Conservation (phyloP, 2,888 invertebrate genomes). For the Keiferia lycopersicella region DNA sequence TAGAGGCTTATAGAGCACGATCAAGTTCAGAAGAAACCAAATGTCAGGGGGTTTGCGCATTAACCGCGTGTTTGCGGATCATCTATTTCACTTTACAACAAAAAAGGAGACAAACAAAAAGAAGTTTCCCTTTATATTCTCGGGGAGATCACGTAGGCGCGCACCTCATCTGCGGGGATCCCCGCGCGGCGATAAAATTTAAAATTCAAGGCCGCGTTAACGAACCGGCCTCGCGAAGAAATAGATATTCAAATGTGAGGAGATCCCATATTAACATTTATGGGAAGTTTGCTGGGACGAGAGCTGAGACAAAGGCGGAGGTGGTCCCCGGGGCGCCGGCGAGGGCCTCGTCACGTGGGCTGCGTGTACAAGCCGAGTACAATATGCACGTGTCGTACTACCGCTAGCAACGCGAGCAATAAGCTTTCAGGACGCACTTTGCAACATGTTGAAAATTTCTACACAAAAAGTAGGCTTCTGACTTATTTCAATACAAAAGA, state of each 20-base stretch:
- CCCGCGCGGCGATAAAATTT: conserved; percentile 78
- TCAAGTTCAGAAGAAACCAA: conserved; percentile 9
- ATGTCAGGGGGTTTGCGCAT: conserved; percentile 19
- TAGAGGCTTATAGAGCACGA: not conserved
- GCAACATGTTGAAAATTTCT: not conserved
- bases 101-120: conserved; percentile 66
- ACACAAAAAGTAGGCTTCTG: not conserved
- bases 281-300: conserved; percentile 80
- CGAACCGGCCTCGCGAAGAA: conserved; percentile 81
- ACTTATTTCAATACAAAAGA: not conserved
- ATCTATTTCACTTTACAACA: conserved; percentile 53
- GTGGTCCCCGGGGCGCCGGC: conserved; percentile 51
- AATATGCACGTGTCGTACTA: conserved; percentile 49
- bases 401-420: too few relatives aligned
- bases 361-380: conserved; percentile 39
- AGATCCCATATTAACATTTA: conserved; percentile 82
- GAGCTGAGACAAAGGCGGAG: conserved; percentile 75
- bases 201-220: conserved; percentile 82
- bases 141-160: conserved; percentile 76
- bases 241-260: conserved; percentile 81
- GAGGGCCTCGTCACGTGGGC: conserved; percentile 35
- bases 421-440: not conserved
- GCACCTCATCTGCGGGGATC: conserved; percentile 77
- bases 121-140: conserved; percentile 70
- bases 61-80: conserved; percentile 31